phyloP scores from a whole-genome alignment of 2,113 vertebrate species.

The Nyctibius bracteatus region DNA sequence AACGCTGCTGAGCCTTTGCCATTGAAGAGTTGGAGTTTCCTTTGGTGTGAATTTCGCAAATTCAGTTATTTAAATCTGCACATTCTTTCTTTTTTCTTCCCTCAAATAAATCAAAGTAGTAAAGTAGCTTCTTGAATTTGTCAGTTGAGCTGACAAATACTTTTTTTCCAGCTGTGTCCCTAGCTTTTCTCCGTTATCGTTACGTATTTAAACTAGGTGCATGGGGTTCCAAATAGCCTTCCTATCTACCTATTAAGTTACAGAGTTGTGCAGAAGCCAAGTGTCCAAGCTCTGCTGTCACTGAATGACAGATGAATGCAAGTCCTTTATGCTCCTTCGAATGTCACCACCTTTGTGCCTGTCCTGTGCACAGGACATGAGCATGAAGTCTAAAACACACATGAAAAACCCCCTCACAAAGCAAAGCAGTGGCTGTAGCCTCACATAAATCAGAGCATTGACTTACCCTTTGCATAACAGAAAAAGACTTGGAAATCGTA shows the following conservation, averaged over 20 bases:
- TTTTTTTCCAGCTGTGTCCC: not conserved
- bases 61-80: not conserved
- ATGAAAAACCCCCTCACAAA: not conserved
- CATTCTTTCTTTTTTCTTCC: not conserved
- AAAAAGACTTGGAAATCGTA: not conserved
- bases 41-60: not conserved
- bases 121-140: not conserved
- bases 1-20: not conserved
- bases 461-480: not conserved
- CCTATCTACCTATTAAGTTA: not conserved
- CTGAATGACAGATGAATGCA: accelerated
- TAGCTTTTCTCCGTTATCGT: not conserved
- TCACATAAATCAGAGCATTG: not conserved
- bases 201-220: not conserved
- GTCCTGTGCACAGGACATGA: not conserved
- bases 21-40: not conserved
- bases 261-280: not conserved
- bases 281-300: not conserved
- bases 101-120: not conserved
- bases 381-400: not conserved
- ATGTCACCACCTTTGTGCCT: not conserved
- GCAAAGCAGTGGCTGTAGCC: not conserved
- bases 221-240: not conserved
- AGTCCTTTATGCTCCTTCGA: not conserved
- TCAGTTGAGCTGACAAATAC: not conserved